phyloP scores from a whole-genome alignment of 2,113 vertebrate species.

The Mellivora capensis region DNA sequence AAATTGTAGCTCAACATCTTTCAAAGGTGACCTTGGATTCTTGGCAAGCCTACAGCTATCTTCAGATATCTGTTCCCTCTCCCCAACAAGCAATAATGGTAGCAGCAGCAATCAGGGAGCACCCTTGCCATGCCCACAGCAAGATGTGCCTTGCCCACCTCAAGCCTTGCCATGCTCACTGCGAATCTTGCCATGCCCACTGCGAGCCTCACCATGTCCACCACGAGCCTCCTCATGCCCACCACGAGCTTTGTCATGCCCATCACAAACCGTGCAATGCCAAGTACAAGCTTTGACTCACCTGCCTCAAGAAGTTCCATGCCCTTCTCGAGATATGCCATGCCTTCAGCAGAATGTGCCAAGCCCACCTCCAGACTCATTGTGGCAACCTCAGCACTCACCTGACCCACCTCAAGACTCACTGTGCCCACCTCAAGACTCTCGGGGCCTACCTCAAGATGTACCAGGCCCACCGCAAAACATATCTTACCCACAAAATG shows the following conservation, averaged over 20 bases:
- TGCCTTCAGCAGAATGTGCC: not conserved
- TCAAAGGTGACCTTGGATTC: slow-evolving; percentile 76
- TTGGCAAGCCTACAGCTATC: slow-evolving; percentile 53
- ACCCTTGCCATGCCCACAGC: slow-evolving; percentile 29
- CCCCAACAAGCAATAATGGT: slow-evolving; percentile 62
- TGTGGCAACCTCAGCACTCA: not conserved
- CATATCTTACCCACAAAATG: not conserved
- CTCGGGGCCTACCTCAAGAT: not conserved
- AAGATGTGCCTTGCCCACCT: slow-evolving; percentile 28
- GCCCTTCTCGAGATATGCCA: not conserved
- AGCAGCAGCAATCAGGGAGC: slow-evolving; percentile 57
- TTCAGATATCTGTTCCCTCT: slow-evolving; percentile 57
- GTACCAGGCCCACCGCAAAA: slow-evolving; percentile 7
- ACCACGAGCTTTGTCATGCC: slow-evolving; percentile 38
- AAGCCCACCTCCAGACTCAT: not conserved
- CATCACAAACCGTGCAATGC: not conserved
- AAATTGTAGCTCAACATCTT: slow-evolving; percentile 60
- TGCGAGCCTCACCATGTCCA: not conserved
- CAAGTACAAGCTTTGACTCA: not conserved
- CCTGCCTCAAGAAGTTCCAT: slow-evolving; percentile 30
- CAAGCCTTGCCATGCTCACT: slow-evolving; percentile 46
- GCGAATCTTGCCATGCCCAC: slow-evolving; percentile 9
- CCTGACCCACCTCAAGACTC: not conserved
- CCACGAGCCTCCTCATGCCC: slow-evolving; percentile 33
- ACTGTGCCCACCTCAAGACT: not conserved